A percentile compares a stretch with the other conserved stretches of the same genome.
Conservation (phyloP, 1,140 invertebrate species). For the Trachymyrmex cornetzi region DNA sequence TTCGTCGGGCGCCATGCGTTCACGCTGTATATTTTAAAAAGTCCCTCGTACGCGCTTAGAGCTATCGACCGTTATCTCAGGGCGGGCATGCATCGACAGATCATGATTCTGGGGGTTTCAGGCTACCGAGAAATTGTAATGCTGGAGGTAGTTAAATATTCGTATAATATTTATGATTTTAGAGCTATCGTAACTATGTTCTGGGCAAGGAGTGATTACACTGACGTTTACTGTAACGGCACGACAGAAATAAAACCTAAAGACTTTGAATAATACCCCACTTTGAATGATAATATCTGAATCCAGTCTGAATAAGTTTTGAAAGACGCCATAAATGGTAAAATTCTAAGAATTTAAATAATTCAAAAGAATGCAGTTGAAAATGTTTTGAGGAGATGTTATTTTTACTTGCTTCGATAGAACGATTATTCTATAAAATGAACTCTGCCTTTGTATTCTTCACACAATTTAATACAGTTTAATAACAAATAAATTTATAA, state of each 20-base stretch:
- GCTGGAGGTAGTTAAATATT: background rate
- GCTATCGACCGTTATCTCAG: conserved; percentile 32
- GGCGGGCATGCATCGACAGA: conserved; percentile 38
- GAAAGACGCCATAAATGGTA: background rate
- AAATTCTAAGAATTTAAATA: background rate
- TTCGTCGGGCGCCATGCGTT: conserved; percentile 63
- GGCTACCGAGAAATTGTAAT: conserved; percentile 41
- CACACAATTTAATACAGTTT: too few species aligned
- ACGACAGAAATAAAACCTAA: background rate
- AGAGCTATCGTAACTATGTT: background rate
- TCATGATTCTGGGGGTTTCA: background rate
- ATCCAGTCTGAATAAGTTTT: background rate
- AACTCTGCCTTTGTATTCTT: too few species aligned
- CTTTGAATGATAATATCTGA: conserved; percentile 32
- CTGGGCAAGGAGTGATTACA: conserved; percentile 5
- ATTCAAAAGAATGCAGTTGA: conserved; percentile 6
- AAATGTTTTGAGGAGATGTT: background rate
- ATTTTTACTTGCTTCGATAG: too few species aligned
- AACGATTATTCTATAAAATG: too few species aligned
- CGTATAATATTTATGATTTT: conserved; percentile 26
- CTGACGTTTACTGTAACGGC: conserved; percentile 8
- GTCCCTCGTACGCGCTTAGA: background rate
- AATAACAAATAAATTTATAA: too few species aligned
- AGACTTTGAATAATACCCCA: background rate
- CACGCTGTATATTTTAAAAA: conserved; percentile 52